phyloP scores from a whole-genome alignment of 2,888 invertebrate species.

The Siphlonurus alternatus region DNA sequence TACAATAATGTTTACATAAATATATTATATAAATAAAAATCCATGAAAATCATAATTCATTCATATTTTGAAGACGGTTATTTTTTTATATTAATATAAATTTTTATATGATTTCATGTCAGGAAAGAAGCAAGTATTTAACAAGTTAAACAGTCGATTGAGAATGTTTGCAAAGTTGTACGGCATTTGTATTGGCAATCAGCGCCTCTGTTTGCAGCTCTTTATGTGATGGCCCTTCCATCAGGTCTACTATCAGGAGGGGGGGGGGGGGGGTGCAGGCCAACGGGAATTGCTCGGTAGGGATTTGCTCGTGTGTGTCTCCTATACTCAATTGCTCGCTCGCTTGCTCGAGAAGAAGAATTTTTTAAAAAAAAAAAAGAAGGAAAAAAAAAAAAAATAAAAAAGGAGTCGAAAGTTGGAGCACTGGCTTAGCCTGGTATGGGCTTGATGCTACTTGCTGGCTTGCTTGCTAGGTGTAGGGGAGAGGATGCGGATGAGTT shows the following conservation, averaged over 20 bases:
- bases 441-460: neutral
- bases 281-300: neutral
- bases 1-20: too few species aligned
- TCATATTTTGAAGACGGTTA: too few species aligned
- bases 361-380: neutral
- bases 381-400: neutral
- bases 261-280: too few species aligned
- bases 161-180: neutral
- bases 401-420: neutral
- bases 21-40: too few species aligned
- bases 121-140: too few species aligned
- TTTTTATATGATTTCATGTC: too few species aligned
- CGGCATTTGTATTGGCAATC: neutral
- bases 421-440: neutral
- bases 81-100: too few species aligned
- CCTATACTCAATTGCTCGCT: too few species aligned
- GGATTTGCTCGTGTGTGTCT: neutral
- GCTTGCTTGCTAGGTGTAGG: neutral
- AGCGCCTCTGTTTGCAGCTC: neutral
- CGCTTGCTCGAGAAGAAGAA: too few species aligned
- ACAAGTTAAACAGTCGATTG: too few species aligned
- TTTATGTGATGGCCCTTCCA: neutral
- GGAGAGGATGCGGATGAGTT: conserved; percentile 1
- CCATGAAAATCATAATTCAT: too few species aligned
- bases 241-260: neutral